phyloP scores from a whole-genome alignment of 2,888 invertebrate genomes.

The Rhopalosiphum nymphaeae region DNA sequence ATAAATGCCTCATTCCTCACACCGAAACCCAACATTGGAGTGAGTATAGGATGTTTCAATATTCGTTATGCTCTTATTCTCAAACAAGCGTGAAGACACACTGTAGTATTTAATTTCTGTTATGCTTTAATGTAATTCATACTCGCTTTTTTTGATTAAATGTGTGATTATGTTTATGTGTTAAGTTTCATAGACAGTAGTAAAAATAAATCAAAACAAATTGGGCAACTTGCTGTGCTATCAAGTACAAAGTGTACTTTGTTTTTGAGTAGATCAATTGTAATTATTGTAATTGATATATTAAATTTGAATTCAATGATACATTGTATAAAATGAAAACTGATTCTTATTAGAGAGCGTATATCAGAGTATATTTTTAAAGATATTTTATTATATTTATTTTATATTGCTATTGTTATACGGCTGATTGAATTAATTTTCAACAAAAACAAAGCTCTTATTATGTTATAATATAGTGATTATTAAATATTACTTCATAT shows the following conservation, averaged over 20 bases:
- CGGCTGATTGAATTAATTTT: too few species aligned
- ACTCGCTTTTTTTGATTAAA: background rate
- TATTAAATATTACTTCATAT: background rate
- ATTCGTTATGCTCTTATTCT: background rate
- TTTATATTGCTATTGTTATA: too few species aligned
- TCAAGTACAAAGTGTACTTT: background rate
- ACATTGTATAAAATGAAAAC: too few species aligned
- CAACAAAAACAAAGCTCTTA: too few species aligned
- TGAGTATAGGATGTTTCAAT: background rate
- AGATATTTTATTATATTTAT: too few species aligned
- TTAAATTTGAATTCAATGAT: too few species aligned
- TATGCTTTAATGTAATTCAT: background rate
- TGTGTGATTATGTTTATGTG: background rate
- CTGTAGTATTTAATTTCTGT: background rate
- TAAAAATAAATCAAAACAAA: constrained; percentile 11
- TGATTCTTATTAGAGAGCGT: too few species aligned
- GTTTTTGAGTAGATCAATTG: background rate
- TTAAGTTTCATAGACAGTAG: background rate
- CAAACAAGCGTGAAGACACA: background rate
- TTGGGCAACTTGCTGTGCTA: background rate
- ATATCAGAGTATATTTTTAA: too few species aligned
- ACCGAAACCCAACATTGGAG: background rate
- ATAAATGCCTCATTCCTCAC: background rate
- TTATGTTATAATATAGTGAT: background rate
- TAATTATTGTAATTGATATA: background rate